Base-by-base conservation (phyloP, 1,140 invertebrate species). In the Bicyclus anynana region DNA sequence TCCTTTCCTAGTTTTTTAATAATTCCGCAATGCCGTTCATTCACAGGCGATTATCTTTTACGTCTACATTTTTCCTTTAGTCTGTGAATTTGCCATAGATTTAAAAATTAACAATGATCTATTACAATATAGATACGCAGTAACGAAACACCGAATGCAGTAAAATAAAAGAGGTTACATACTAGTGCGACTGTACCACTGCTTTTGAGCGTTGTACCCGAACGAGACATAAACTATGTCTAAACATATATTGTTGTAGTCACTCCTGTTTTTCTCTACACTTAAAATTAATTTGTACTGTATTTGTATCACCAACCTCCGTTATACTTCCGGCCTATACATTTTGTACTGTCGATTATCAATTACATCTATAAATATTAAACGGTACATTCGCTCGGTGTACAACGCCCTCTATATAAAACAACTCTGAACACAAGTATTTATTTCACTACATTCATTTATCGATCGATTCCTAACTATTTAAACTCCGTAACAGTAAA, bases 211-310 rank as follows among this genome's bases (percentile, higher is more conserved):
- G 72, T 75, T 82, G 81, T 82, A 79, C 81, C 79, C 72, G 76
- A 81, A 77, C 80, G 74, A 69, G 7, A 2, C 12, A 38, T 5
- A 64, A 48, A 58, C 68, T 74, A 74, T 74, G 50, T 62, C 74
- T 74, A 74, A 71, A 50, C 40, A 44, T 51, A 44, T 51, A 57
- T 57, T 59, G 67, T 59, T 76, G 71, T 79, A 68, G 40, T 72
- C 55, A 54, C 74, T 65, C 67, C 74, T 73, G 69, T 65, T 62
- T 57, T 33, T 71, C 52, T 57, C 74, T 84, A 82, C 49, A 62
- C 84, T 87, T 87, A 85, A 73, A 62, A 83, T 72, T 87, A 87
- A 84, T 87, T 87, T 87, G 84, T 87, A 87, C 84, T 87, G 81
- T 72, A 65, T 53, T 72, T 77, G 68, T 81, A 69, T 74, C 74